Evolutionary conservation across 2,888 invertebrate genomes (phyloP), one percentile per base, ranked within the genome.

Genomic region (Dermolepida albohirtum): DNA sequence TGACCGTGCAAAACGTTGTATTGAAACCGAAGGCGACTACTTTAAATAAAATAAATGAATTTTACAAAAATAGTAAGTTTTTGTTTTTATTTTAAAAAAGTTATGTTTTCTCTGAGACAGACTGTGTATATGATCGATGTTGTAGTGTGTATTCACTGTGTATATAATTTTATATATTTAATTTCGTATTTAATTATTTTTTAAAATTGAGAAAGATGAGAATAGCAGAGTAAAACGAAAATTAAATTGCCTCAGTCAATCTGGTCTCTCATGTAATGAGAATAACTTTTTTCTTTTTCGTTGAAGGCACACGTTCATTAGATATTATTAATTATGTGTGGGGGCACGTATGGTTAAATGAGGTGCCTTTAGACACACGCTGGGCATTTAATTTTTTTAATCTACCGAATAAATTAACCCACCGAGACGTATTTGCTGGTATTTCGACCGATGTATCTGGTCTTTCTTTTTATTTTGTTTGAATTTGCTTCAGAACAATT

Each of bases 321-420:
- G 39, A 64, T 39, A 39, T 64, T 62, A 67, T 67, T 67, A 62
- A 67, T 67, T 67, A 67, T 54, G 52, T 44, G 70, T 63, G 47
- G 59, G 47, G 59, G 67, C 67, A 67, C 39, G 64, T 54, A 66
- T 65, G 71, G 63, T 67, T 63, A 55, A 64, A 71, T 69, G 68
- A 71, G 71, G 71, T 74, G 70, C 71, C 70, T 71, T 74, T 74
- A 71, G 68, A 66, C 73, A 63, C 74, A 73, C 71, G 72, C 73
- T 72, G 74, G 34, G 74, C 69, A 70, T 73, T 72, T 72, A 74
- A 75, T 75, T 74, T 74, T n/a, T 73, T 74, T 72, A 74, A 75
- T 74, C 74, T 73, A 72, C 73, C 71, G 73, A 74, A 75, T 75
- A 75, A 73, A 75, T 75, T 74, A 73, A 63, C 41, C 54, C 34